Evolutionary conservation across 2,888 invertebrate genomes (phyloP).

Genomic region (Luperina nickerlii): DNA sequence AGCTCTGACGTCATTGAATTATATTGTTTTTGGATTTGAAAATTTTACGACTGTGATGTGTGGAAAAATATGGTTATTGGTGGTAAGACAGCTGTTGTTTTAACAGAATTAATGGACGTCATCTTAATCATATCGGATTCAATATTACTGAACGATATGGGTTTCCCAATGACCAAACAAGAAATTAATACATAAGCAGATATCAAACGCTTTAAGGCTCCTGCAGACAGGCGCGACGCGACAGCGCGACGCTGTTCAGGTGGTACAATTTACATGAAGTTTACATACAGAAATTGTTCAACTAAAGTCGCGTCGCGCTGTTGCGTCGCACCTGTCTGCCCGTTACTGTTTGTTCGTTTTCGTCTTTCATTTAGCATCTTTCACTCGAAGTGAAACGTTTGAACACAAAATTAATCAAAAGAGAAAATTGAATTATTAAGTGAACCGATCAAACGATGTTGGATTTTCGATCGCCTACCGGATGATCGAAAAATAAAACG

Average conservation of each 20-base stretch:
- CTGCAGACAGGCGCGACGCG: too few species aligned
- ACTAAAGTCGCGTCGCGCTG: too few species aligned
- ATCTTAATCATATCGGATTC: not conserved
- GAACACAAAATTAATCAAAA: not conserved
- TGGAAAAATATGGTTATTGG: conserved; percentile 34
- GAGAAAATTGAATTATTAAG: not conserved
- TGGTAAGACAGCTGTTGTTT: not conserved
- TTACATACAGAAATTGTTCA: too few species aligned
- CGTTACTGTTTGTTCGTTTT: not conserved
- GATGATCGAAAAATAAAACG: not conserved
- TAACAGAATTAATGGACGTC: not conserved
- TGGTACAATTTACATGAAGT: too few species aligned
- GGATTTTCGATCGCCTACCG: not conserved
- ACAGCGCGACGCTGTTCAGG: too few species aligned
- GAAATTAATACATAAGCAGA: not conserved
- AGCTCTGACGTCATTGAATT: conserved; percentile 57
- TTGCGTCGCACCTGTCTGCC: too few species aligned
- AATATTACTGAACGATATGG: not conserved
- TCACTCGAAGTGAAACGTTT: not conserved
- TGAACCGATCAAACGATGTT: not conserved
- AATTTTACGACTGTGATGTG: conserved; percentile 52
- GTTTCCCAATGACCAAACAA: not conserved
- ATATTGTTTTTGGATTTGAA: conserved; percentile 56
- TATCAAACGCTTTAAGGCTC: too few species aligned
- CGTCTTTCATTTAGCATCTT: not conserved